A percentile compares a stretch with the other conserved stretches of the same genome.
Conservation (phyloP, 1,140 invertebrate species). For the Goniozus legneri region DNA sequence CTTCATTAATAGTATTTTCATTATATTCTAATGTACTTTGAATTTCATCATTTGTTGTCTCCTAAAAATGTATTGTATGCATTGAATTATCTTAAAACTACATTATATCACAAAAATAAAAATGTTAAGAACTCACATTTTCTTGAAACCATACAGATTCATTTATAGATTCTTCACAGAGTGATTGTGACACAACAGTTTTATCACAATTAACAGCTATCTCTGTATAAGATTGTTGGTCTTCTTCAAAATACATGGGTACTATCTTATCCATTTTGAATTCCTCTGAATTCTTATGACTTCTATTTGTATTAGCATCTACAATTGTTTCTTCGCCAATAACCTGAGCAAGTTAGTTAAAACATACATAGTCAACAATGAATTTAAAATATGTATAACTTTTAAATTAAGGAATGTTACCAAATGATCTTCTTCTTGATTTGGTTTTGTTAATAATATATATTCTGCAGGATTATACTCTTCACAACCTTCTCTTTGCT, state of each 20-base stretch:
- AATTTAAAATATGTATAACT: neutral
- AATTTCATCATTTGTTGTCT: constrained; percentile 3
- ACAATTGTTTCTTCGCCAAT: constrained; percentile 16
- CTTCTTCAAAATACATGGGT: constrained; percentile 11
- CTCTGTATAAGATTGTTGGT: neutral
- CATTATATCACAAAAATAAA: neutral
- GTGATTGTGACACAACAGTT: neutral
- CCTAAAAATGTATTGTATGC: neutral
- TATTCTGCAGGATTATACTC: neutral
- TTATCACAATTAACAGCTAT: neutral
- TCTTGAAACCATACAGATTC: neutral
- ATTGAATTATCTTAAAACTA: neutral
- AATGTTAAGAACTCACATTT: neutral
- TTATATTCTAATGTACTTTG: neutral
- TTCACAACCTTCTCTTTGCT: neutral
- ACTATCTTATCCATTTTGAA: neutral
- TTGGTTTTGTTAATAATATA: constrained; percentile 5
- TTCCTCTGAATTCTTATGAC: neutral
- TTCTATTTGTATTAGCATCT: constrained; percentile 7
- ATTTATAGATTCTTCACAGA: neutral
- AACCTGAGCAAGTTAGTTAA: constrained; percentile 7
- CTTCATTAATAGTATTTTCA: constrained; percentile 12
- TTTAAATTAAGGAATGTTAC: constrained; percentile 1
- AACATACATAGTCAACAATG: neutral
- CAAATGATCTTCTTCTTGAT: neutral